These are phyloP conservation scores for Pseudolycoriella hygida DNA, from an alignment of 2,888 invertebrate species.

Conservation along the genomic window DNA sequence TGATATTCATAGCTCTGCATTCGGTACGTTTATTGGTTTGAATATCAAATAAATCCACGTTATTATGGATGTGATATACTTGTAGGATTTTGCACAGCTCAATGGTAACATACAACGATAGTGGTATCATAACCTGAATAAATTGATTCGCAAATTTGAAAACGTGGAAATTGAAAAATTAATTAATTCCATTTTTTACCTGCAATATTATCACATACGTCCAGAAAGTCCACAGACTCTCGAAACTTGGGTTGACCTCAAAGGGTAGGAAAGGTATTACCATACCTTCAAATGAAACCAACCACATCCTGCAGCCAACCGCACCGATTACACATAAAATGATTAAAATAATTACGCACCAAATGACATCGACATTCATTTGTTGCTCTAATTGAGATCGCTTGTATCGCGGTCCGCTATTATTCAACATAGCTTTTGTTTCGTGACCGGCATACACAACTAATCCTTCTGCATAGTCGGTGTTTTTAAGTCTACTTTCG, in stretches of 20 bases:
- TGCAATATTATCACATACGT: conserved; percentile 91
- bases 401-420: conserved; percentile 87
- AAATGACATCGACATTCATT: conserved; percentile 92
- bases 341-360: conserved; percentile 85
- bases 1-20: conserved; percentile 90
- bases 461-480: conserved; percentile 90
- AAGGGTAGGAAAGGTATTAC: conserved; percentile 50
- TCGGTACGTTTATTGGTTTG: conserved; percentile 65
- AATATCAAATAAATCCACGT: conserved; percentile 71
- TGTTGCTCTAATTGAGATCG: conserved; percentile 78
- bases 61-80: conserved; percentile 87
- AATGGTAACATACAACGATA: conserved; percentile 90
- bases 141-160: conserved; percentile 7
- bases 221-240: conserved; percentile 81
- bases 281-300: conserved; percentile 31
- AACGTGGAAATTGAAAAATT: background rate
- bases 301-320: conserved; percentile 77
- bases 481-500: conserved; percentile 90
- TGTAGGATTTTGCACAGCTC: conserved; percentile 93
- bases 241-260: conserved; percentile 41
- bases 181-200: conserved; percentile 30
- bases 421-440: conserved; percentile 95
- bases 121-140: conserved; percentile 77
- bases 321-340: conserved; percentile 83
- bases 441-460: conserved; percentile 95